phyloP scores from a whole-genome alignment of 2,888 invertebrate genomes.

The Cantharis rustica region DNA sequence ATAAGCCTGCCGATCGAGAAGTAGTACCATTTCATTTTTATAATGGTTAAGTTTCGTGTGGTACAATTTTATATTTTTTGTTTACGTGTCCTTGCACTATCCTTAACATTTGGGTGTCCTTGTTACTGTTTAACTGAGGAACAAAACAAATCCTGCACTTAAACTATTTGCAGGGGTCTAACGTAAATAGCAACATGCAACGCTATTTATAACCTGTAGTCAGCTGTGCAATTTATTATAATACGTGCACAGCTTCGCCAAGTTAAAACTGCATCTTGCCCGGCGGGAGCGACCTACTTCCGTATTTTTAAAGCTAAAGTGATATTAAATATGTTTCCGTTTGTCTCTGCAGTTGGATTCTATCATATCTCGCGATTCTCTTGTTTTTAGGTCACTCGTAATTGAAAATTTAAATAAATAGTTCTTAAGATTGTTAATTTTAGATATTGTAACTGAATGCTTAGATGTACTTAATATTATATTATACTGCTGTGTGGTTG shows the following conservation, averaged over 20 bases:
- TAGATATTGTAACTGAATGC: background rate
- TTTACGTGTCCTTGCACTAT: slow-evolving; percentile 32
- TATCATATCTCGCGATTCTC: background rate
- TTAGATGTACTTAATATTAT: background rate
- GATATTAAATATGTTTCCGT: slow-evolving; percentile 42
- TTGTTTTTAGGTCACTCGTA: slow-evolving; percentile 4
- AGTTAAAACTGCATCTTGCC: slow-evolving; percentile 38
- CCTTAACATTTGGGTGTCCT: slow-evolving; percentile 36
- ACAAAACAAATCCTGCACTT: slow-evolving; percentile 33
- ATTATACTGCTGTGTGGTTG: background rate
- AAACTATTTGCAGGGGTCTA: slow-evolving; percentile 34
- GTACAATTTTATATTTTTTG: background rate
- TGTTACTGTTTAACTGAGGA: slow-evolving; percentile 16
- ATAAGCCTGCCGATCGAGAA: background rate
- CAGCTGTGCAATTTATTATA: slow-evolving; percentile 36
- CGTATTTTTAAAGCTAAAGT: slow-evolving; percentile 48
- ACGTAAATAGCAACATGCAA: slow-evolving; percentile 33
- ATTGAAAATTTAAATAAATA: slow-evolving; percentile 3
- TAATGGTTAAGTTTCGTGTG: background rate
- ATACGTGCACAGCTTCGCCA: slow-evolving; percentile 35
- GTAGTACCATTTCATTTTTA: background rate
- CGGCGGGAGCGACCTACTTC: slow-evolving; percentile 48
- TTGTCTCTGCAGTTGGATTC: slow-evolving; percentile 26
- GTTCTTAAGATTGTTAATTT: slow-evolving; percentile 1
- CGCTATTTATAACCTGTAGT: slow-evolving; percentile 38